These are phyloP conservation scores for Dynastes hyllus DNA, from an alignment of 2,888 invertebrate species.

Conservation along the genomic window DNA sequence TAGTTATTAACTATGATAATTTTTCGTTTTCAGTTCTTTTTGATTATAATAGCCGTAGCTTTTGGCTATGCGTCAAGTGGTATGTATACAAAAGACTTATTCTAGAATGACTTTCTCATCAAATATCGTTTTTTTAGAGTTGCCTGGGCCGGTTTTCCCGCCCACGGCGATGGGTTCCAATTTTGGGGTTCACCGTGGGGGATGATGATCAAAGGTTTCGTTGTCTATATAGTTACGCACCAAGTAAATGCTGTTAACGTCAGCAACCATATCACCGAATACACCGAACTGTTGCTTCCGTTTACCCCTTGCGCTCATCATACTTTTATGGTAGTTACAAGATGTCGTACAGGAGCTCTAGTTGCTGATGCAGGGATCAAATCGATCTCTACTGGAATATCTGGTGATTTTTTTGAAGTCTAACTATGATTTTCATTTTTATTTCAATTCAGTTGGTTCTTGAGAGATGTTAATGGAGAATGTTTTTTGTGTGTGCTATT, in stretches of 20 bases:
- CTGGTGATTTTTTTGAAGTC: not conserved
- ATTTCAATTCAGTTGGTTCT: too few relatives aligned
- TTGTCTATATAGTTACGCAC: not conserved
- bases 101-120: not conserved
- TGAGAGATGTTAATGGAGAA: too few relatives aligned
- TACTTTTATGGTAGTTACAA: not conserved
- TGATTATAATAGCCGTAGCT: not conserved
- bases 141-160: too few relatives aligned
- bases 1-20: not conserved
- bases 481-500: too few relatives aligned
- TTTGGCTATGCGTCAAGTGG: constrained; percentile 2
- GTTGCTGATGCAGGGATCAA: not conserved
- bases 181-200: too few relatives aligned
- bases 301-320: constrained; percentile 4
- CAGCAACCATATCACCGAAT: not conserved
- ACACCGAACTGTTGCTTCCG: not conserved
- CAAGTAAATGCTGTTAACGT: not conserved
- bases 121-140: not conserved
- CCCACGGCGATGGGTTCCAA: not conserved
- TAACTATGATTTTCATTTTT: too few relatives aligned
- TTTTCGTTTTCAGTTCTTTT: not conserved
- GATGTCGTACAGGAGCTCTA: constrained; percentile 18
- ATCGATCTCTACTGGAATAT: not conserved
- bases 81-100: constrained; percentile 2
- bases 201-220: not conserved